A percentile compares a stretch with the other conserved stretches of the same genome.
Conservation (phyloP, 2,888 invertebrate species). For the Chrysina gloriosa region DNA sequence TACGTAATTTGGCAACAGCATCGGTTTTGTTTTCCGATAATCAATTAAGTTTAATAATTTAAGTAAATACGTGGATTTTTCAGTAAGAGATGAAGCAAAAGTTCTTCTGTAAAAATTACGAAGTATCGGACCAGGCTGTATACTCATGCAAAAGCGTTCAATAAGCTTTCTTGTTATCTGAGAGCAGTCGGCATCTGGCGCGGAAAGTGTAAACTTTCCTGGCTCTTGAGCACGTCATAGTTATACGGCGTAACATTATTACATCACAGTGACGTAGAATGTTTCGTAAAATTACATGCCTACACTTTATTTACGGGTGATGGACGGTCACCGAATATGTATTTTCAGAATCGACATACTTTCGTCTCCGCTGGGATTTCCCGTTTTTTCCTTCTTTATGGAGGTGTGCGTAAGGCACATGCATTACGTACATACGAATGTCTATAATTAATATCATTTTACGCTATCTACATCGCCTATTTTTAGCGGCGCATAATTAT, state of each 20-base stretch:
- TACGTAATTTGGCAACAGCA: too few relatives aligned
- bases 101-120: too few relatives aligned
- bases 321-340: constrained; percentile 16
- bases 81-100: too few relatives aligned
- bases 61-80: too few relatives aligned
- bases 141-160: too few relatives aligned
- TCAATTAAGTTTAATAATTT: too few relatives aligned
- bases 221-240: constrained; percentile 7
- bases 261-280: constrained; percentile 11
- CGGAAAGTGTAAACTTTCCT: not conserved
- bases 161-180: constrained; percentile 26
- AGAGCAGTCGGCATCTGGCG: constrained; percentile 39
- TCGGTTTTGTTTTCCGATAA: too few relatives aligned
- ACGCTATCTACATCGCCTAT: too few relatives aligned
- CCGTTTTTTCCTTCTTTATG: not conserved
- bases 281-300: constrained; percentile 37
- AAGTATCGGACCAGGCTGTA: too few relatives aligned
- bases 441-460: not conserved
- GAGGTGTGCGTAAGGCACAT: not conserved
- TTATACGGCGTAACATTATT: constrained; percentile 11
- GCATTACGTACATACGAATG: not conserved
- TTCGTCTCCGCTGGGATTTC: constrained; percentile 26
- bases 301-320: constrained; percentile 31
- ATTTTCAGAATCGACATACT: constrained; percentile 10
- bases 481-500: too few relatives aligned